phyloP scores from a whole-genome alignment of 2,797 vertebrate genomes.

The Halcyon leucocephala region DNA sequence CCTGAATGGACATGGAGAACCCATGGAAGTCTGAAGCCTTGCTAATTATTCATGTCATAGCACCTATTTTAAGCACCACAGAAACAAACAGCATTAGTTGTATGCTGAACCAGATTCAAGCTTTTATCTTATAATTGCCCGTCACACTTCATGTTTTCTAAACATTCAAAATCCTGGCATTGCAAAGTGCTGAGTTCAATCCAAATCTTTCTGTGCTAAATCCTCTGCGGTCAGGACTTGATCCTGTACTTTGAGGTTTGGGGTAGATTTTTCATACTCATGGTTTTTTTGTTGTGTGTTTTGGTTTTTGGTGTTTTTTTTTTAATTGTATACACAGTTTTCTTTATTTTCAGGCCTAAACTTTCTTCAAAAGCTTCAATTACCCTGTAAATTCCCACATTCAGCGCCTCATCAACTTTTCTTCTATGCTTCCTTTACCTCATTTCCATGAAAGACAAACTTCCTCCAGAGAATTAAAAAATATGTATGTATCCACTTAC shows the following conservation, averaged over 20 bases:
- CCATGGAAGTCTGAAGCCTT: neutral
- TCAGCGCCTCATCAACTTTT: conserved; percentile 15
- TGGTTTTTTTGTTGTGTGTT: neutral
- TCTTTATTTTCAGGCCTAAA: conserved; percentile 23
- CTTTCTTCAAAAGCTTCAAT: conserved; percentile 17
- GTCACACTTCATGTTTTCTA: conserved; percentile 6
- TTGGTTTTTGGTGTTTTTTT: neutral
- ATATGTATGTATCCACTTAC: neutral
- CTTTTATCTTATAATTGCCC: neutral
- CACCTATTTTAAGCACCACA: neutral
- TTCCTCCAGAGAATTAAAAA: neutral
- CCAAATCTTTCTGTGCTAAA: neutral
- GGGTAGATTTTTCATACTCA: neutral
- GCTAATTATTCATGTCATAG: rapidly evolving
- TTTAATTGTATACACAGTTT: neutral
- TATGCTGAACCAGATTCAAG: neutral
- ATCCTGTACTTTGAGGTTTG: neutral
- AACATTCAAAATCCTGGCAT: neutral
- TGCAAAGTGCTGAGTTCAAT: neutral
- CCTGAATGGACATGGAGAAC: neutral
- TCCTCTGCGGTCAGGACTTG: conserved; percentile 16
- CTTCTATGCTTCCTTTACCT: neutral
- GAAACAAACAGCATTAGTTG: neutral
- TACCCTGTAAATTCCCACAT: neutral
- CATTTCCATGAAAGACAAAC: neutral